A percentile compares a stretch with the other conserved stretches of the same genome.
phyloP scores from a whole-genome alignment of 2,113 vertebrate genomes.

The Rhineura floridana region DNA sequence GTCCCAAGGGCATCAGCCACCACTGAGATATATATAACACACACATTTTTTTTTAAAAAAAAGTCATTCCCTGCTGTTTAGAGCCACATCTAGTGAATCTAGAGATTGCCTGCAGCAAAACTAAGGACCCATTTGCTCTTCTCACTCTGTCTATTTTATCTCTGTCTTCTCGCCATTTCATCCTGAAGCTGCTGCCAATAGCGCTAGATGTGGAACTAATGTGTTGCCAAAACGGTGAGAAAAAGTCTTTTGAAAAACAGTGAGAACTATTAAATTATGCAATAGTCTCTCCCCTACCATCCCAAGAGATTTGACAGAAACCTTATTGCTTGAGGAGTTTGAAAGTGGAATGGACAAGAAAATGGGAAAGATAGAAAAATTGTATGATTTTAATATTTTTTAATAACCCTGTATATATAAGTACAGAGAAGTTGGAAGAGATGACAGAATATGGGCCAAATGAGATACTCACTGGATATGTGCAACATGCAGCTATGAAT shows the following conservation, averaged over 20 bases:
- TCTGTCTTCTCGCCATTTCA: constrained; percentile 46
- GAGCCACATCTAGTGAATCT: constrained; percentile 19
- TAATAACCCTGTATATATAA: neutral
- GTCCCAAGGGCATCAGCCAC: too few relatives aligned
- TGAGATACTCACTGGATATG: neutral
- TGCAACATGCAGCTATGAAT: too few relatives aligned
- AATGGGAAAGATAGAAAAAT: neutral
- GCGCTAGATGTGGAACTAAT: constrained; percentile 49
- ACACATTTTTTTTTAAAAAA: too few relatives aligned
- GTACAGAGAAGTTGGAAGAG: neutral
- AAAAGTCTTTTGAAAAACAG: constrained; percentile 48
- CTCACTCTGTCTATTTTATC: constrained; percentile 49
- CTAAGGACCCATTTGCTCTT: constrained; percentile 53
- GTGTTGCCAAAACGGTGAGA: constrained; percentile 47
- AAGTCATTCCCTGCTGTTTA: constrained; percentile 27
- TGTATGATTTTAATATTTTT: neutral
- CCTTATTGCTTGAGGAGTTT: constrained; percentile 18
- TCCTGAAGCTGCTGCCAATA: constrained; percentile 49
- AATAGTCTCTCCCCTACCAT: constrained; percentile 27
- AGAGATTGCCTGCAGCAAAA: constrained; percentile 44
- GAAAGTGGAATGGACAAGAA: constrained; percentile 7
- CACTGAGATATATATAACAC: too few relatives aligned
- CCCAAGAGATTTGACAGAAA: constrained; percentile 17
- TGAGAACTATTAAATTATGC: constrained; percentile 57
- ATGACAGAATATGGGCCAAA: neutral